A percentile compares a stretch with the other conserved stretches of the same genome.
Evolutionary conservation across 2,113 vertebrate species (phyloP).

Genomic region (Bettongia penicillata): DNA sequence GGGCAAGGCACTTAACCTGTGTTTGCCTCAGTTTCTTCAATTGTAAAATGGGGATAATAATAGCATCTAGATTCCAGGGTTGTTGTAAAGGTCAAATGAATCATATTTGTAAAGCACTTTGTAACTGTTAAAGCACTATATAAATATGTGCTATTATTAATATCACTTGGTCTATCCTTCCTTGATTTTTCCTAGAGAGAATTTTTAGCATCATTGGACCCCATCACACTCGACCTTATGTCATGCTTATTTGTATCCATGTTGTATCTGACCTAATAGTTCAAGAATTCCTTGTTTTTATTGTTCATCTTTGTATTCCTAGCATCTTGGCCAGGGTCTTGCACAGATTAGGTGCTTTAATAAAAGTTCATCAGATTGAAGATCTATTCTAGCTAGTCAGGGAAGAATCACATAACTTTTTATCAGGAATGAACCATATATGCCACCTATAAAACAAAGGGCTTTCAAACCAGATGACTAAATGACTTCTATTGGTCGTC

Average conservation of each 20-base stretch:
- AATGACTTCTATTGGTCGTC: neutral
- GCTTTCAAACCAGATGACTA: neutral
- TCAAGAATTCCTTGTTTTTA: neutral
- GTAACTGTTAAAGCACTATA: neutral
- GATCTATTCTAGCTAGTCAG: neutral
- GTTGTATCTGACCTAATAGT: neutral
- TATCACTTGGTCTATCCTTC: neutral
- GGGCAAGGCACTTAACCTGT: neutral
- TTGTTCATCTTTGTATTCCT: neutral
- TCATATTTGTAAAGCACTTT: constrained; percentile 9
- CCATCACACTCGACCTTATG: neutral
- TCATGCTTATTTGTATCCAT: neutral
- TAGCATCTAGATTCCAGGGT: neutral
- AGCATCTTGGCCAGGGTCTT: neutral
- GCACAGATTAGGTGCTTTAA: neutral
- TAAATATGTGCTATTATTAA: neutral
- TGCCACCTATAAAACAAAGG: neutral
- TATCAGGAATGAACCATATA: neutral
- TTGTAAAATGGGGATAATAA: constrained; percentile 36
- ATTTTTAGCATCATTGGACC: neutral
- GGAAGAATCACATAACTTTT: neutral
- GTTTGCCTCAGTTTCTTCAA: constrained; percentile 34
- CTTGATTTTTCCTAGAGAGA: neutral
- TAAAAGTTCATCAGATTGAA: neutral
- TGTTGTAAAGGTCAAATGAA: constrained; percentile 35